These are phyloP conservation scores for Rhagonycha fulva DNA, from an alignment of 2,888 invertebrate species.

Conservation along the genomic window DNA sequence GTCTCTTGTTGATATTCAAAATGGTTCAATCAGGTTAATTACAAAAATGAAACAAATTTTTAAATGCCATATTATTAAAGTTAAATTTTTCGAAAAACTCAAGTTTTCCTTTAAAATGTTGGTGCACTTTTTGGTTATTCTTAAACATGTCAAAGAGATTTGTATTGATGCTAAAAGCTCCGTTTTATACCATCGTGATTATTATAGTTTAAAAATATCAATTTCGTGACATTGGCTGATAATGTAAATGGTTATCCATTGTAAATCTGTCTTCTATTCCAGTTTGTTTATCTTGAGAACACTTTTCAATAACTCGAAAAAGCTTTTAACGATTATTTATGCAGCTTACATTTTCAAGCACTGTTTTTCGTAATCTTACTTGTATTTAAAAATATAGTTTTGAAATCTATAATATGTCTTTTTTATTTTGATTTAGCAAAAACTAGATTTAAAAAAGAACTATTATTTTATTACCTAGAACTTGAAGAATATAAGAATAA, in stretches of 20 bases:
- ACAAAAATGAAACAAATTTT: too few species aligned
- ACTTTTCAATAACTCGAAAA: constrained; percentile 12
- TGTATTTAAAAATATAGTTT: background rate
- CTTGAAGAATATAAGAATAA: background rate
- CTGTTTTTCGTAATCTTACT: constrained; percentile 41
- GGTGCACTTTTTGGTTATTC: background rate
- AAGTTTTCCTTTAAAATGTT: background rate
- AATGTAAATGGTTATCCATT: constrained; percentile 8
- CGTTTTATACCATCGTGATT: background rate
- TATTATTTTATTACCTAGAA: background rate
- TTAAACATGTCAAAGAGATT: background rate
- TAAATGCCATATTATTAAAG: too few species aligned
- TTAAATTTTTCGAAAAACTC: too few species aligned
- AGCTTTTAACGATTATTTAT: constrained; percentile 14
- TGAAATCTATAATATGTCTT: background rate
- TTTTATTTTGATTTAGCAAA: background rate
- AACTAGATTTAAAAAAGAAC: too few species aligned
- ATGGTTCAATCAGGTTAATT: too few species aligned
- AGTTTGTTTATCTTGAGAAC: constrained; percentile 12
- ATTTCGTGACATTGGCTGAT: background rate
- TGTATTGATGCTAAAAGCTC: background rate
- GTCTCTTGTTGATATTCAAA: too few species aligned
- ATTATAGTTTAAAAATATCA: background rate
- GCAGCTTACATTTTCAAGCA: constrained; percentile 5
- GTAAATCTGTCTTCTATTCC: constrained; percentile 12